Conservation (phyloP, 2,888 invertebrate species). For the Loripinus fragilis region DNA sequence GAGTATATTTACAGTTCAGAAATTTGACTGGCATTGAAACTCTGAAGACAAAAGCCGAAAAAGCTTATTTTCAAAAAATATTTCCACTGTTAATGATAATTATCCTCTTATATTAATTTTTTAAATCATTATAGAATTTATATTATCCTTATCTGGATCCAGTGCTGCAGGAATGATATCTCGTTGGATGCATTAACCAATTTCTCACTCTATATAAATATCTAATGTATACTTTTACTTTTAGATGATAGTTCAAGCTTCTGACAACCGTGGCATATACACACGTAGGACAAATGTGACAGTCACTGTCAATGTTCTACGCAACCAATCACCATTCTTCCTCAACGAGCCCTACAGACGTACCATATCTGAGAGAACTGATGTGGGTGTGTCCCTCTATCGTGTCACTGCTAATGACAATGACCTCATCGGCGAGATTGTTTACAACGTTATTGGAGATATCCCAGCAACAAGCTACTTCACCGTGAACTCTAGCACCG, state of each 20-base stretch:
- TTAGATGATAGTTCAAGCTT: constrained; percentile 65
- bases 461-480: constrained; percentile 68
- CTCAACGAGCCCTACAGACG: constrained; percentile 65
- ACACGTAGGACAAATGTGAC: constrained; percentile 64
- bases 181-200: too few relatives aligned
- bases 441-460: constrained; percentile 65
- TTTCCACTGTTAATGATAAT: too few relatives aligned
- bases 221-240: not conserved
- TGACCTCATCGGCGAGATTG: constrained; percentile 67
- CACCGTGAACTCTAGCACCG: constrained; percentile 56
- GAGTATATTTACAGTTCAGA: too few relatives aligned
- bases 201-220: not conserved
- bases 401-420: constrained; percentile 70
- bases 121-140: too few relatives aligned
- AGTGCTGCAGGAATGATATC: too few relatives aligned
- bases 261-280: constrained; percentile 65
- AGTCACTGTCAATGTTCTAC: constrained; percentile 69
- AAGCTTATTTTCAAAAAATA: too few relatives aligned
- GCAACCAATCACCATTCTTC: constrained; percentile 76
- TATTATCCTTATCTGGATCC: too few relatives aligned
- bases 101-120: too few relatives aligned
- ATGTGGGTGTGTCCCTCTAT: constrained; percentile 59
- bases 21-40: too few relatives aligned
- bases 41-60: too few relatives aligned
- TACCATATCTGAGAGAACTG: constrained; percentile 55